A percentile compares a stretch with the other conserved stretches of the same genome.
Conservation (phyloP, 2,797 vertebrate species). For the Triplophysa bombifrons region DNA sequence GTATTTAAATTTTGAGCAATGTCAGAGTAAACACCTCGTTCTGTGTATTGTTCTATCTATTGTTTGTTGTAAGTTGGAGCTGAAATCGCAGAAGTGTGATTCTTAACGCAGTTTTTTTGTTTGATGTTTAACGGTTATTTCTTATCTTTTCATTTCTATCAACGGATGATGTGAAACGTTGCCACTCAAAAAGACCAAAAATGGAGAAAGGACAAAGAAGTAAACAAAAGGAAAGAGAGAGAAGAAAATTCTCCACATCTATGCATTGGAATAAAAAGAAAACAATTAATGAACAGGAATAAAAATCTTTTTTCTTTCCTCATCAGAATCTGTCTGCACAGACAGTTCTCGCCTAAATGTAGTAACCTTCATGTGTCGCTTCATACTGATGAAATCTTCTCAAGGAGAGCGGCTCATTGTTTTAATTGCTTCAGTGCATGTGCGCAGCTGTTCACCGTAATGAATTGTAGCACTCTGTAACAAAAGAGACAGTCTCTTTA, state of each 20-base stretch:
- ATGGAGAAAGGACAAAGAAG: background rate
- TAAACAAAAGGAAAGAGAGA: background rate
- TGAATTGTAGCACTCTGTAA: slow-evolving; percentile 57
- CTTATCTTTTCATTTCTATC: background rate
- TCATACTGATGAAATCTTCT: slow-evolving; percentile 51
- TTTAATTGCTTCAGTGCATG: slow-evolving; percentile 55
- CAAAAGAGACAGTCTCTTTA: slow-evolving; percentile 52
- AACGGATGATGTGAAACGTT: too few species aligned
- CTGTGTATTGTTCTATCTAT: background rate
- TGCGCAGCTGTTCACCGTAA: slow-evolving; percentile 54
- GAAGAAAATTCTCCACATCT: background rate
- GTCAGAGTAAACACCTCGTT: background rate
- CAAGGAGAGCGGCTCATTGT: slow-evolving; percentile 58
- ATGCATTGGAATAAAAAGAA: background rate
- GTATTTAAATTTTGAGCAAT: background rate
- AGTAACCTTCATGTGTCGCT: slow-evolving; percentile 51
- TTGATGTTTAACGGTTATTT: background rate
- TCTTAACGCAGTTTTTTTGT: background rate
- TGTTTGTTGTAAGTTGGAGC: too few species aligned
- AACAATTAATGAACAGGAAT: slow-evolving; percentile 19
- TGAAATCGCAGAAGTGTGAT: background rate
- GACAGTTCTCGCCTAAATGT: slow-evolving; percentile 44
- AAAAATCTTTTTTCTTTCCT: slow-evolving; percentile 17
- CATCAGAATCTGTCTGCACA: slow-evolving; percentile 29
- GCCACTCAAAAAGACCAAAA: background rate